Percentiles rank a stretch among this genome's conserved stretches.
These are phyloP conservation scores for Paratrypauchen microcephalus DNA, from an alignment of 2,797 vertebrate species.

Conservation along the genomic window DNA sequence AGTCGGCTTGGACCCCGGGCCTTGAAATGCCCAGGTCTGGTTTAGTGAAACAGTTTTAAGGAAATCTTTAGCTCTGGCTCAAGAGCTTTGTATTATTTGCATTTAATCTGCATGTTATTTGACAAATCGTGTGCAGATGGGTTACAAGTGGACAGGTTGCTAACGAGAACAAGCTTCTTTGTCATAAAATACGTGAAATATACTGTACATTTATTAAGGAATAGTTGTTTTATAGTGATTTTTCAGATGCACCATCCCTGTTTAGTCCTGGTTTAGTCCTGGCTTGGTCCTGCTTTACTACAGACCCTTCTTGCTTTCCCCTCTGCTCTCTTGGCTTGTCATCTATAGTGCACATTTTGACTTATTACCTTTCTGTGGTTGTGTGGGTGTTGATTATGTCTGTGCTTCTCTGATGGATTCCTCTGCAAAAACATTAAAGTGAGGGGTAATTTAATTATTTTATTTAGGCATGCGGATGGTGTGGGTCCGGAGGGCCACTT, in stretches of 20 bases:
- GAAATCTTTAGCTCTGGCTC: neutral
- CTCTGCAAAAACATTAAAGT: conserved; percentile 33
- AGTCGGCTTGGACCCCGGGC: too few species aligned
- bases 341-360: conserved; percentile 39
- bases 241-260: neutral
- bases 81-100: neutral
- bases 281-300: neutral
- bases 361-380: conserved; percentile 29
- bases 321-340: conserved; percentile 5
- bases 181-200: neutral
- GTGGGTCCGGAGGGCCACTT: conserved; percentile 52
- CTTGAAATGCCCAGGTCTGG: too few species aligned
- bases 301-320: conserved; percentile 38
- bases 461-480: conserved; percentile 21
- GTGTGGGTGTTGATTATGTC: conserved; percentile 56
- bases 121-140: neutral
- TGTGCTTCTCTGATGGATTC: conserved; percentile 40
- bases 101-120: neutral
- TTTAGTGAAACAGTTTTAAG: neutral
- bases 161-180: neutral
- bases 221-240: neutral
- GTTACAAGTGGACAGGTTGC: neutral
- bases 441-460: conserved; percentile 59
- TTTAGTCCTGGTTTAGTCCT: neutral
- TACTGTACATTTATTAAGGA: neutral